Evolutionary conservation across 2,888 invertebrate genomes (phyloP).

Genomic region (Sesia bembeciformis): DNA sequence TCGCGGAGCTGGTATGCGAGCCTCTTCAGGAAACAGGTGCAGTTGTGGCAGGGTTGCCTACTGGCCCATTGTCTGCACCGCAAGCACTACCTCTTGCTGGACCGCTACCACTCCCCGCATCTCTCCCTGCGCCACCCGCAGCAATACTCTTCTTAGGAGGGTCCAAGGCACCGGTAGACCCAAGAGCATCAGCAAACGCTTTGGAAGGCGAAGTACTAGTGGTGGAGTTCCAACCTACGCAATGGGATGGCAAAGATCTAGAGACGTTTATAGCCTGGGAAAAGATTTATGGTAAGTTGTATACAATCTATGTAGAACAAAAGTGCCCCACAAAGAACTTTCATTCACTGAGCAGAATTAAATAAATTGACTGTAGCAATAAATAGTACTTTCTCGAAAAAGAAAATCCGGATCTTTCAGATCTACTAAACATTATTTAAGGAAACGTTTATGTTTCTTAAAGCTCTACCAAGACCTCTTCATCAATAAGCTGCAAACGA

Average conservation of each 20-base stretch:
- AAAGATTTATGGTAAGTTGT: slow-evolving; percentile 60
- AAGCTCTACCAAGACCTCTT: slow-evolving; percentile 6
- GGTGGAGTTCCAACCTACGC: slow-evolving; percentile 72
- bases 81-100: slow-evolving; percentile 39
- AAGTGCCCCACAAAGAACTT: no score
- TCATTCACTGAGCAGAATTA: no score
- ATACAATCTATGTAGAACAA: no score
- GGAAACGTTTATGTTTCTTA: not conserved
- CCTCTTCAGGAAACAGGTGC: slow-evolving; percentile 59
- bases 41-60: slow-evolving; percentile 48
- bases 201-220: slow-evolving; percentile 78
- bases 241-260: slow-evolving; percentile 70
- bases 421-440: not conserved
- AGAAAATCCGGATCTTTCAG: no score
- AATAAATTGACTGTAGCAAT: no score
- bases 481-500: slow-evolving; percentile 30
- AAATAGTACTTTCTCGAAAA: no score
- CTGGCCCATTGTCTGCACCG: slow-evolving; percentile 50
- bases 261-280: slow-evolving; percentile 64
- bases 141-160: slow-evolving; percentile 76
- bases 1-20: slow-evolving; percentile 62
- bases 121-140: slow-evolving; percentile 37
- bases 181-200: slow-evolving; percentile 69
- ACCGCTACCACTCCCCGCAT: slow-evolving; percentile 38
- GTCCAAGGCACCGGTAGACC: slow-evolving; percentile 77